Percentiles rank a stretch among this genome's conserved stretches.
Conservation (phyloP, 1,140 invertebrate species). For the Holotrichia oblita region DNA sequence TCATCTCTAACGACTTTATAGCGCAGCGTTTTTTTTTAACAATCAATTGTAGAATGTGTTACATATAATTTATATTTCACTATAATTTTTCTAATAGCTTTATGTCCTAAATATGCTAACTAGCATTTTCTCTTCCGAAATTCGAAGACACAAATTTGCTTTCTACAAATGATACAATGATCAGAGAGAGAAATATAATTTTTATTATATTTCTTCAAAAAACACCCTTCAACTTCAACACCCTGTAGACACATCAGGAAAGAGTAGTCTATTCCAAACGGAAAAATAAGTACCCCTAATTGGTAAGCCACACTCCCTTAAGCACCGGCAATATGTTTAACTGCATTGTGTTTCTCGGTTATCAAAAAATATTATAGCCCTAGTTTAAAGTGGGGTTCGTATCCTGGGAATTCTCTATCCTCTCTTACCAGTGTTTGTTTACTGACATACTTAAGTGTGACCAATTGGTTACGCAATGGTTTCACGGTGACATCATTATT, state of each 20-base stretch:
- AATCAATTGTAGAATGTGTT: no score
- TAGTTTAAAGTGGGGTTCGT: slow-evolving; percentile 51
- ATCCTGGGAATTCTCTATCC: slow-evolving; percentile 56
- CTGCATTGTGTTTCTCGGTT: slow-evolving; percentile 52
- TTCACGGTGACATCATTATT: slow-evolving; percentile 25
- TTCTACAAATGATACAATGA: no score
- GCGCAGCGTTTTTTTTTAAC: no score
- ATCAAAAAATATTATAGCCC: slow-evolving; percentile 59
- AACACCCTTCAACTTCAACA: not conserved
- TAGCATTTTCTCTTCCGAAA: no score
- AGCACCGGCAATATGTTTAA: slow-evolving; percentile 57
- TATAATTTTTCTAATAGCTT: no score
- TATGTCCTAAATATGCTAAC: no score
- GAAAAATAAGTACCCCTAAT: slow-evolving; percentile 53
- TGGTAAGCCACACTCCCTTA: slow-evolving; percentile 58
- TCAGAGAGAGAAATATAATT: no score
- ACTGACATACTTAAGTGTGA: slow-evolving; percentile 53
- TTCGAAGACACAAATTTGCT: no score
- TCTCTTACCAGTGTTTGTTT: slow-evolving; percentile 56
- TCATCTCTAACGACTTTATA: no score
- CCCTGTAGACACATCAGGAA: not conserved
- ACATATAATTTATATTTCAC: no score
- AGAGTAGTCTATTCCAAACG: not conserved
- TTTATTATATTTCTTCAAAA: no score
- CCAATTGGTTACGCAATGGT: slow-evolving; percentile 41